Conservation (phyloP, 92 coral and sea anemone species). For the Heteractis magnifica region DNA sequence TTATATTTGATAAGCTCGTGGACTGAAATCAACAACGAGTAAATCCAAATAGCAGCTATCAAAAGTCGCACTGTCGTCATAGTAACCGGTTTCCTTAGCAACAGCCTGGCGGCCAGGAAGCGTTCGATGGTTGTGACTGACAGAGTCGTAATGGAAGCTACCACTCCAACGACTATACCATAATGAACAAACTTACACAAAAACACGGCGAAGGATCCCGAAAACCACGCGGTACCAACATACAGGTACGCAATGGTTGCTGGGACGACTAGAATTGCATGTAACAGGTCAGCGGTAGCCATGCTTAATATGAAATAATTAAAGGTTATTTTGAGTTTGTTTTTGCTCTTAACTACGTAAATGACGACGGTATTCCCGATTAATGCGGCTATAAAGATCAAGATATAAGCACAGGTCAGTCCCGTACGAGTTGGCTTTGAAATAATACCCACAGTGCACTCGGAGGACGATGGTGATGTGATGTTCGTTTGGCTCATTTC, state of each 20-base stretch:
- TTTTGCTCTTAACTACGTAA: conserved; percentile 35
- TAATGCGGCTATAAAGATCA: conserved; percentile 48
- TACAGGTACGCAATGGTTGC: conserved; percentile 37
- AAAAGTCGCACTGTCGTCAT: conserved; percentile 23
- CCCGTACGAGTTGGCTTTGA: conserved; percentile 1
- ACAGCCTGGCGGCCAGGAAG: conserved; percentile 60
- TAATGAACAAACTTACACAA: conserved; percentile 57
- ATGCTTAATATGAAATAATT: conserved; percentile 60
- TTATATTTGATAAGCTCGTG: conserved; percentile 27
- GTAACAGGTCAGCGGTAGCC: conserved; percentile 64
- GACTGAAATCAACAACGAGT: conserved; percentile 19
- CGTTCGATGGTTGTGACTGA: conserved; percentile 59
- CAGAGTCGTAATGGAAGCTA: conserved; percentile 58
- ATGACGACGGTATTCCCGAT: conserved; percentile 52
- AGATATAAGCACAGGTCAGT: conserved; percentile 26
- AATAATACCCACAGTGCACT: background rate
- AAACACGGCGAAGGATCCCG: conserved; percentile 46
- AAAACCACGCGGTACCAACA: conserved; percentile 47
- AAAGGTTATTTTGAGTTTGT: conserved; percentile 49
- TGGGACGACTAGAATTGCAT: conserved; percentile 47
- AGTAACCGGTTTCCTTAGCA: conserved; percentile 49
- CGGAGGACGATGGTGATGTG: background rate
- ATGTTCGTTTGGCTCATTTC: background rate
- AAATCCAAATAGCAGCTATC: conserved; percentile 45
- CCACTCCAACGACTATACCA: conserved; percentile 26